Evolutionary conservation across 2,888 invertebrate genomes (phyloP), one percentile per base, ranked within the genome.

Genomic region (Nephrotoma appendiculata): DNA sequence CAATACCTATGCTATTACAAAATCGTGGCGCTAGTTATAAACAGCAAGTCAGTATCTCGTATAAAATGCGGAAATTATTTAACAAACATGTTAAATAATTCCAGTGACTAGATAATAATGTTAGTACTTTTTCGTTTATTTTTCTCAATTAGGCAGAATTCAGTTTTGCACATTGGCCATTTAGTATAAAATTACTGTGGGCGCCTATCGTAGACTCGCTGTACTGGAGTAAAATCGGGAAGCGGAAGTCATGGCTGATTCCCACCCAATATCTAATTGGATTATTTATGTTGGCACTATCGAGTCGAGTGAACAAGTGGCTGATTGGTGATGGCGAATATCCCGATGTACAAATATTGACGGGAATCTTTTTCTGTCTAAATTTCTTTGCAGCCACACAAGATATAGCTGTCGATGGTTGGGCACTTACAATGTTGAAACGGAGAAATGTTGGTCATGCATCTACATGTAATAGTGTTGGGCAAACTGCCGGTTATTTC

Each of bases 331-430:
- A 90, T 1, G 19, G 88, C 9, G 90, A 90, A 2, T 83, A 87
- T 11, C 96, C 97, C 0, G 95, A 96, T 89, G 96, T 98, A 89
- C 94, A 93, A 87, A 91, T 96, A 86, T 92, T 99, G 42, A 99
- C 99, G 0, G 90, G 94, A 12, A 93, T 97, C 87, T 99, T 99
- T 92, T 96, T 99, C 90, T 93, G 95, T 87, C 93, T 99, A 3
- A 99, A 99, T 90, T 98, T 99, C 90, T 93, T 99, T 89, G 99
- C 99, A 5, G 99, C 99, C 2, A 99, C 99, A 1, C 99, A 99
- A 92, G 99, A 99, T 91, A 99, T 99, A 90, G 99, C 98, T 15
- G 99, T 99, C 0, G 99, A 99, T 92, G 99, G 99, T 41, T 99
- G 99, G 99, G 99, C 99, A 0, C 93, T 99, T 11, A 99, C 99